Conservation (phyloP, 2,113 vertebrate species). For the Ramphastos sulfuratus region DNA sequence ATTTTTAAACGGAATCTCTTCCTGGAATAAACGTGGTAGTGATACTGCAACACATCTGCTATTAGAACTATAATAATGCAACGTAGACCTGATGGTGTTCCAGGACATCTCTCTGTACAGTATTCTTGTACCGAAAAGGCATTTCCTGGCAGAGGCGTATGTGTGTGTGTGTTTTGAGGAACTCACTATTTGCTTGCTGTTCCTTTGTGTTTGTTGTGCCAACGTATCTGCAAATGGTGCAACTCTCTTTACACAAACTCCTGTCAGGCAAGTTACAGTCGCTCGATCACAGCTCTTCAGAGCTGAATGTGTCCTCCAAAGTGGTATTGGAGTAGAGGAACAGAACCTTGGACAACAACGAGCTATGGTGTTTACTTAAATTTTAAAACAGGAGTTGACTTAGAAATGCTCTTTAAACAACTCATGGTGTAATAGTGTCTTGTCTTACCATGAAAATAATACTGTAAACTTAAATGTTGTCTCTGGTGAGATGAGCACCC, state of each 20-base stretch:
- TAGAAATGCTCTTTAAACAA: constrained; percentile 14
- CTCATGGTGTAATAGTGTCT: not conserved
- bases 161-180: not conserved
- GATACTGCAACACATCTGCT: not conserved
- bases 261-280: not conserved
- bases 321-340: not conserved
- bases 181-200: not conserved
- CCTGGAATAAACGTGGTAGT: rapidly evolving
- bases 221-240: not conserved
- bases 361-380: not conserved
- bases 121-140: not conserved
- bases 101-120: not conserved
- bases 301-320: not conserved
- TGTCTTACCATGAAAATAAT: not conserved
- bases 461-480: not conserved
- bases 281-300: constrained; percentile 29
- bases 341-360: not conserved
- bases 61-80: not conserved
- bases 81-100: not conserved
- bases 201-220: constrained; percentile 51
- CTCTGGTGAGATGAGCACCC: not conserved
- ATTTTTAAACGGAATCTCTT: not conserved
- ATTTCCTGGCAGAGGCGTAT: not conserved
- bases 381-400: not conserved
- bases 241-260: constrained; percentile 48